Evolutionary conservation across 2,113 vertebrate species (phyloP), one percentile per base, ranked within the genome.

Genomic region (Aptenodytes forsteri): DNA sequence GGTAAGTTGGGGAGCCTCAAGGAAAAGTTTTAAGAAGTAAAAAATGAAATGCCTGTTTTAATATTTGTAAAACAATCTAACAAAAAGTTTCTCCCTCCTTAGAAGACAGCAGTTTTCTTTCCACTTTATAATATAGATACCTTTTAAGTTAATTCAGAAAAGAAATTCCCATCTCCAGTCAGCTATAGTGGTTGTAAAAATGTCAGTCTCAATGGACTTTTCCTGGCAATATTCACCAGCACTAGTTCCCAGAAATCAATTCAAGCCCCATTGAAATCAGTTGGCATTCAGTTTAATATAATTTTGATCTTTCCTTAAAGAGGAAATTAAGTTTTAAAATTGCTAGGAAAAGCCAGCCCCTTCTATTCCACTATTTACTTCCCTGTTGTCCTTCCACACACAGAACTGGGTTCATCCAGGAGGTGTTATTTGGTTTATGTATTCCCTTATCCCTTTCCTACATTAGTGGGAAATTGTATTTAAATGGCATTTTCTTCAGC

Each of bases 401-500:
- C 32, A 23, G 55, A 78, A 8, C 56, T 47, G 55, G 73, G 87
- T 62, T n/a, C 64, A 75, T 52, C 38, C 44, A 75, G 34, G 50
- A 59, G 44, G 21, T 2, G 79, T 95, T 66, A 59, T 83, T 89
- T 78, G 40, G 5, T 75, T 86, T 86, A 25, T 83, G 42, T 11
- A 23, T 90, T 92, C 71, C 64, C 67, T 85, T 50, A 32, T 54
- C 42, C 86, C 49, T 76, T 62, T 47, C 67, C 65, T 62, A 1
- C 0, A 0, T 66, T 59, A 75, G 86, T 70, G 49, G 52, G 47
- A 78, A 90, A 79, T 84, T 32, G 54, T 67, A 61, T 95, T 95
- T 47, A 93, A 94, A 79, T 67, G 77, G 40, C 61, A 81, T 95
- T 95, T 90, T 89, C 79, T 82, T 64, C 86, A 83, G 69, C 49